A percentile compares a stretch with the other conserved stretches of the same genome.
Evolutionary conservation across 2,113 vertebrate genomes (phyloP).

Genomic region (Hiodon tergisus): DNA sequence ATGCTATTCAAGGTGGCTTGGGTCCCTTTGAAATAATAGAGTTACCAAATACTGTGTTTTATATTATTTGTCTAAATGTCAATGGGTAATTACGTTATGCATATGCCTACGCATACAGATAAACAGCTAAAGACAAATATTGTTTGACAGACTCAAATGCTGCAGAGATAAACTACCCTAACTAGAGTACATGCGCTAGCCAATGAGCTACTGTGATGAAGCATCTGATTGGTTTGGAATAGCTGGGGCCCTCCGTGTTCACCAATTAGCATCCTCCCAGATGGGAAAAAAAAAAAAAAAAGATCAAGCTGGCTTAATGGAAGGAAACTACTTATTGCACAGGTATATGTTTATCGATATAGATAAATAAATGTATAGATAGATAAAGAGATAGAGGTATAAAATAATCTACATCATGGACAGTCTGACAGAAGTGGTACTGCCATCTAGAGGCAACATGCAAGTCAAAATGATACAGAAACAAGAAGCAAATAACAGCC

Average conservation of each 20-base stretch:
- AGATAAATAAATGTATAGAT: not conserved
- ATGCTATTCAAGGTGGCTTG: slow-evolving; percentile 48
- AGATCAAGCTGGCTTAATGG: slow-evolving; percentile 6
- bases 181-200: slow-evolving; percentile 36
- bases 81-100: slow-evolving; percentile 17
- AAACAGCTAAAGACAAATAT: slow-evolving; percentile 1
- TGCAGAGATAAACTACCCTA: slow-evolving; percentile 27
- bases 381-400: slow-evolving; percentile 27
- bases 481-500: slow-evolving; percentile 36
- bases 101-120: slow-evolving; percentile 25
- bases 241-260: slow-evolving; percentile 30
- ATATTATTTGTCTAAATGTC: slow-evolving; percentile 37
- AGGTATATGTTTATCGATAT: no score
- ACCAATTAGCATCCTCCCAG: slow-evolving; percentile 20
- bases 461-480: slow-evolving; percentile 45
- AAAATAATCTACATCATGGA: slow-evolving; percentile 32
- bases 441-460: slow-evolving; percentile 60
- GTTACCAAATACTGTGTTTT: slow-evolving; percentile 39
- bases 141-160: slow-evolving; percentile 40
- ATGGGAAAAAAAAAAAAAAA: not conserved
- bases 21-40: slow-evolving; percentile 54
- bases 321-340: not conserved
- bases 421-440: slow-evolving; percentile 44
- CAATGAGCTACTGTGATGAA: slow-evolving; percentile 38
- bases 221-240: slow-evolving; percentile 23